Evolutionary conservation across 1,140 invertebrate species (phyloP), one percentile per base, ranked within the genome.

Genomic region (Polypedilum pembai): DNA sequence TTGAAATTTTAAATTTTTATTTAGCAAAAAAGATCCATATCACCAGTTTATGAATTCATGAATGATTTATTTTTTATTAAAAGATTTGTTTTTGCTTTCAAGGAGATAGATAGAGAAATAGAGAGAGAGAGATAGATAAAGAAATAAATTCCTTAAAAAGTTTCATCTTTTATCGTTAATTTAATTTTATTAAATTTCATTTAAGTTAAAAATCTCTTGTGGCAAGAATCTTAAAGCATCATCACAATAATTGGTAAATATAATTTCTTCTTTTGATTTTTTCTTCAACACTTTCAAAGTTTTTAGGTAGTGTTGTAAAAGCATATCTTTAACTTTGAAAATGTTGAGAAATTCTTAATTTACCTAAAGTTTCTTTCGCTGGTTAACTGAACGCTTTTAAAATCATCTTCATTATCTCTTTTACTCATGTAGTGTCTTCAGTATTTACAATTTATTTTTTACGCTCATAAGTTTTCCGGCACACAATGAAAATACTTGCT

Each of bases 161-260:
- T 56, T 56, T n/a, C 24, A 33, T 33, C 24, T 33, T 33, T 33
- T 33, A 33, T 33, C 24, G 24, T 33, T 33, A 33, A 33, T 33
- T 3, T 33, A 33, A 33, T 33, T 33, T 33, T 33, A 33, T 33
- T 33, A 33, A 33, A 33, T 33, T 12, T 45, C 41, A 56, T 56
- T n/a, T 56, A 56, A 56, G 45, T 56, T 56, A 56, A 56, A 56
- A 56, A 56, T 56, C 45, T 56, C 45, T 56, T 56, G 45, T 56
- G 45, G 45, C 45, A 56, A 56, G 45, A 56, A 56, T 56, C 12
- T 56, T 56, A 56, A 56, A 56, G 45, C 45, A 56, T 56, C 45
- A 56, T 56, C 45, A 56, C 45, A 56, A n/a, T 56, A n/a, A 56
- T 56, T 56, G 45, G 45, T 56, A 56, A 56, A 56, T 56, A 56